Conservation (phyloP, 2,113 vertebrate species). For the Brachyhypopomus occidentalis region DNA sequence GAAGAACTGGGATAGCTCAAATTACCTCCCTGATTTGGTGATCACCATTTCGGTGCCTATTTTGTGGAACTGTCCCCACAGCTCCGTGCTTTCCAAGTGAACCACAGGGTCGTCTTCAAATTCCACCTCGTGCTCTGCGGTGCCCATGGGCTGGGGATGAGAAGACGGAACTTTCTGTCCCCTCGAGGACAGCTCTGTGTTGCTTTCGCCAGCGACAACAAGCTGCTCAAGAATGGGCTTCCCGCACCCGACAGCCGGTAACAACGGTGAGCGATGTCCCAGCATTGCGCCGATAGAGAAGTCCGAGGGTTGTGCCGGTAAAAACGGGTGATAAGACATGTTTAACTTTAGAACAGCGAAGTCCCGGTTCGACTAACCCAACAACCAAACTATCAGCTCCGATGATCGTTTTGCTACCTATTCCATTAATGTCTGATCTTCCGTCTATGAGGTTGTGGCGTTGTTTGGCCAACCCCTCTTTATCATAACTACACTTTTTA, state of each 20-base stretch:
- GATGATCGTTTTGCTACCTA: no score
- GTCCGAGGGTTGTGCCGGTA: constrained; percentile 64
- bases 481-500: no score
- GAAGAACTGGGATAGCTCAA: no score
- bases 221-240: constrained; percentile 78
- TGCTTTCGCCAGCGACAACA: constrained; percentile 60
- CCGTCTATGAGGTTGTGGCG: no score
- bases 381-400: no score
- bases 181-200: constrained; percentile 70
- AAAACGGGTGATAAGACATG: no score
- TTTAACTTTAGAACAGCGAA: no score
- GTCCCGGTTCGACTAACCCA: no score
- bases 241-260: constrained; percentile 73
- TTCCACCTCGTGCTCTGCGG: constrained; percentile 77
- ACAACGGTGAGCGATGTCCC: constrained; percentile 80
- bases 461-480: no score
- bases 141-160: constrained; percentile 78
- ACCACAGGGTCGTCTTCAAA: constrained; percentile 89
- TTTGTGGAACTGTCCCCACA: constrained; percentile 94
- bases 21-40: constrained; percentile 95
- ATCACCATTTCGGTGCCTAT: constrained; percentile 96
- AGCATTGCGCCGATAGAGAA: constrained; percentile 81
- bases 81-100: constrained; percentile 87
- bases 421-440: no score
- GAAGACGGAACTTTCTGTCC: constrained; percentile 34